Evolutionary conservation across 2,797 vertebrate species (phyloP).

Genomic region (Alfaro cultratus): DNA sequence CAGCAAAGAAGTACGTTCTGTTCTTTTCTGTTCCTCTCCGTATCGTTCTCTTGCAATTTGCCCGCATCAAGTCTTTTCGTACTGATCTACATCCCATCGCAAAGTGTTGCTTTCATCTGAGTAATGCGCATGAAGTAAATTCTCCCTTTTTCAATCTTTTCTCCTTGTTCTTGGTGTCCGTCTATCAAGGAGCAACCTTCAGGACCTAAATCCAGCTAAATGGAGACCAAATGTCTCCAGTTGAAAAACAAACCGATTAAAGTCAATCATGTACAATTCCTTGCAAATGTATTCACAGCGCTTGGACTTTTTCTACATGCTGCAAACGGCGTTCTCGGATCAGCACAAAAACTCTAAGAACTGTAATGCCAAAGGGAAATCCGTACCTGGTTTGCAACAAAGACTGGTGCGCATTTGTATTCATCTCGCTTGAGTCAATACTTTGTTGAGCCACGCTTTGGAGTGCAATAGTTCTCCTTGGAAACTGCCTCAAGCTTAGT

Average conservation of each 20-base stretch:
- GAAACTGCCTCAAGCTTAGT: neutral
- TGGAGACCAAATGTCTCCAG: slow-evolving; percentile 43
- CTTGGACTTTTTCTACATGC: neutral
- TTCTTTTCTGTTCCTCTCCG: slow-evolving; percentile 8
- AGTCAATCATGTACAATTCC: neutral
- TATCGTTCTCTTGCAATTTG: slow-evolving; percentile 12
- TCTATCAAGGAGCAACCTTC: slow-evolving; percentile 38
- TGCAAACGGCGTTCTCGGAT: neutral
- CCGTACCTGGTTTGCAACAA: neutral
- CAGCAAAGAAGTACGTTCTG: neutral
- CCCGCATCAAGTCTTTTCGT: slow-evolving; percentile 27
- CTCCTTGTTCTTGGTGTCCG: neutral
- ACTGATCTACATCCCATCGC: slow-evolving; percentile 53
- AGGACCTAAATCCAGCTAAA: slow-evolving; percentile 55
- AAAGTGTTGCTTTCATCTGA: slow-evolving; percentile 52
- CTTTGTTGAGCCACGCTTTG: neutral
- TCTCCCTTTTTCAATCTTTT: slow-evolving; percentile 29
- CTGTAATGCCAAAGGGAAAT: neutral
- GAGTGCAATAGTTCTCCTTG: neutral
- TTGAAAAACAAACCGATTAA: slow-evolving; percentile 25
- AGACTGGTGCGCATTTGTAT: neutral
- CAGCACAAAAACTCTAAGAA: neutral
- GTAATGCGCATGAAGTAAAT: slow-evolving; percentile 51
- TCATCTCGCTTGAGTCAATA: neutral
- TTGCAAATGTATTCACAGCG: neutral